These are phyloP conservation scores for Megaceryle torquata DNA, from an alignment of 2,113 vertebrate species.

Conservation along the genomic window DNA sequence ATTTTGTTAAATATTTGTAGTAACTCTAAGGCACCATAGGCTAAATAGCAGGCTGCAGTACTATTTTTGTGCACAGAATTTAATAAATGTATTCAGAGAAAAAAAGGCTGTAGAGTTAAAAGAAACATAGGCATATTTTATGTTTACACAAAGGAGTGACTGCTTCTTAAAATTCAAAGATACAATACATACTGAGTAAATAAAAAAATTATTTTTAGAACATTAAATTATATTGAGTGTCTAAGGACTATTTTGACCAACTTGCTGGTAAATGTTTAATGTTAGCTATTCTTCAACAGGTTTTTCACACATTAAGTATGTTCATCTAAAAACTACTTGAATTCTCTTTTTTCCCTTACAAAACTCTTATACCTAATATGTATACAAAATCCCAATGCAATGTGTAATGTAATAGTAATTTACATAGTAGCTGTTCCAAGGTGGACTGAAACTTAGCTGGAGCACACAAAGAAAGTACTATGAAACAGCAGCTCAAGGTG, in stretches of 20 bases:
- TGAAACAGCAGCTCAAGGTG: not conserved
- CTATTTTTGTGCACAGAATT: conserved; percentile 80
- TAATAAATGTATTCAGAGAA: conserved; percentile 59
- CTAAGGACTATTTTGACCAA: conserved; percentile 60
- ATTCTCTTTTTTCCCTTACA: conserved; percentile 49
- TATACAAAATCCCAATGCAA: conserved; percentile 63
- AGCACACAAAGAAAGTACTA: conserved; percentile 22
- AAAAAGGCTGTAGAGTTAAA: conserved; percentile 55
- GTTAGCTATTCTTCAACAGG: conserved; percentile 53
- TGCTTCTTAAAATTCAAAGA: conserved; percentile 59
- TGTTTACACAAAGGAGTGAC: conserved; percentile 66
- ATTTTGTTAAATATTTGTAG: conserved; percentile 83
- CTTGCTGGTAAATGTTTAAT: conserved; percentile 66
- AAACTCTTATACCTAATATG: conserved; percentile 64
- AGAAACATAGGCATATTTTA: conserved; percentile 67
- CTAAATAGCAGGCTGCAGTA: conserved; percentile 81
- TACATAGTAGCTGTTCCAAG: conserved; percentile 41
- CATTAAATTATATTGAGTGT: conserved; percentile 63
- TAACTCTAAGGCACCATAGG: conserved; percentile 88
- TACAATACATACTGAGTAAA: conserved; percentile 54
- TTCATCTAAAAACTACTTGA: conserved; percentile 70
- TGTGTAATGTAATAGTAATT: conserved; percentile 49
- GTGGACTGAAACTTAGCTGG: conserved; percentile 41
- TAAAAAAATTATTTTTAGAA: conserved; percentile 60
- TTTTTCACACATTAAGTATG: conserved; percentile 63